A percentile compares a stretch with the other conserved stretches of the same genome.
Conservation (phyloP, 2,797 vertebrate species). For the Neosilurus hyrtlii region DNA sequence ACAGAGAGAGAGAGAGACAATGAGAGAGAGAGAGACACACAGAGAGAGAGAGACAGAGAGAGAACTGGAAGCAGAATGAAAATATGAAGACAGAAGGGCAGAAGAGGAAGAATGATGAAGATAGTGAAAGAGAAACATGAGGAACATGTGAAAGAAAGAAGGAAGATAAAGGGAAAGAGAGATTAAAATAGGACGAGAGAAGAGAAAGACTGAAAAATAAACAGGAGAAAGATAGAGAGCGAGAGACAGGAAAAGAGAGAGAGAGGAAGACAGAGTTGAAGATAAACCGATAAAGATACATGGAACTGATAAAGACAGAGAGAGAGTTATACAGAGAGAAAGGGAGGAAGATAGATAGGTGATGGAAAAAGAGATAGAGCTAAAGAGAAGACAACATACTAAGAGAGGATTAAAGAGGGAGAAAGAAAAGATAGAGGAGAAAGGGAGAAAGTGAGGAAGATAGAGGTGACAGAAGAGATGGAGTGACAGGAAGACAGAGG, state of each 20-base stretch:
- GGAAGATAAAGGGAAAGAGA: neutral
- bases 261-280: neutral
- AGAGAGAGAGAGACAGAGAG: neutral
- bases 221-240: neutral
- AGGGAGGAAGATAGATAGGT: neutral
- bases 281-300: too few relatives aligned
- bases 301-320: neutral
- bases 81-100: too few relatives aligned
- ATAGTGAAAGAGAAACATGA: neutral
- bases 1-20: neutral
- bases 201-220: neutral
- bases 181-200: neutral
- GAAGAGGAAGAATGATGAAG: neutral
- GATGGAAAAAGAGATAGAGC: too few relatives aligned
- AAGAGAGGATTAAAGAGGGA: rapidly evolving
- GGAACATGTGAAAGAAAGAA: neutral
- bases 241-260: neutral
- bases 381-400: neutral
- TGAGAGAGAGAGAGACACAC: too few relatives aligned
- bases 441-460: neutral
- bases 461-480: neutral
- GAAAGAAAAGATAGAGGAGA: neutral
- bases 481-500: neutral
- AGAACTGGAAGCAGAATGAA: neutral
- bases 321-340: neutral